These are phyloP conservation scores for Bubo scandiacus DNA, from an alignment of 2,113 vertebrate genomes.

Conservation along the genomic window DNA sequence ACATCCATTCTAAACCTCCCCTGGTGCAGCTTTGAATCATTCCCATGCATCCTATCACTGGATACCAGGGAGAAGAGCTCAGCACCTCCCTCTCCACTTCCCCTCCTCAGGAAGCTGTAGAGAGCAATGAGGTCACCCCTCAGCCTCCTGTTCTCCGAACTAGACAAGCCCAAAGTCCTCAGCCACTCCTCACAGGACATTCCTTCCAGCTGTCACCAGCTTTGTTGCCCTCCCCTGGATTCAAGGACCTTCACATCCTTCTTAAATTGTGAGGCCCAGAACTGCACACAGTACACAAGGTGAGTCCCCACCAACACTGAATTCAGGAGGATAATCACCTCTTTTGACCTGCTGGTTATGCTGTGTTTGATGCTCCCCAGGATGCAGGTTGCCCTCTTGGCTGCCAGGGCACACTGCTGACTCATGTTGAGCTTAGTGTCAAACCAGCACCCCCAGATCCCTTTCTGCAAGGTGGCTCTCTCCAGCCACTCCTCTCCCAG, in stretches of 20 bases:
- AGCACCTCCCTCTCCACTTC: background rate
- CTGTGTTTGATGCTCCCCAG: background rate
- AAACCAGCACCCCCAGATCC: background rate
- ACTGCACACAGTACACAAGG: background rate
- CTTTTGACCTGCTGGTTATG: background rate
- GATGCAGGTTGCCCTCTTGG: background rate
- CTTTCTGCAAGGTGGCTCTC: background rate
- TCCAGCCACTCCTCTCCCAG: background rate
- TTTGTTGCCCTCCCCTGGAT: background rate
- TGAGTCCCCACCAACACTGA: accelerated
- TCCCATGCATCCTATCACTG: accelerated
- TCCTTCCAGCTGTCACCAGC: background rate
- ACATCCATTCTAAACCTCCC: background rate
- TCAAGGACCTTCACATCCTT: background rate
- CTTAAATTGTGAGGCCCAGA: background rate
- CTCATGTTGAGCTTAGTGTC: background rate
- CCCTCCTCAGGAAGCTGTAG: background rate
- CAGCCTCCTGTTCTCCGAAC: background rate
- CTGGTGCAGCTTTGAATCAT: background rate
- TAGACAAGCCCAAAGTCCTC: background rate
- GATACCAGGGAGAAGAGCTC: background rate
- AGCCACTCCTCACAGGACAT: background rate
- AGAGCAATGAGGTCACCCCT: background rate
- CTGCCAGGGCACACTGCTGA: background rate
- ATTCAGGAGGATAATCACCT: background rate